Evolutionary conservation across 1,140 invertebrate species (phyloP), one percentile per base, ranked within the genome.

Genomic region (Periplaneta americana): DNA sequence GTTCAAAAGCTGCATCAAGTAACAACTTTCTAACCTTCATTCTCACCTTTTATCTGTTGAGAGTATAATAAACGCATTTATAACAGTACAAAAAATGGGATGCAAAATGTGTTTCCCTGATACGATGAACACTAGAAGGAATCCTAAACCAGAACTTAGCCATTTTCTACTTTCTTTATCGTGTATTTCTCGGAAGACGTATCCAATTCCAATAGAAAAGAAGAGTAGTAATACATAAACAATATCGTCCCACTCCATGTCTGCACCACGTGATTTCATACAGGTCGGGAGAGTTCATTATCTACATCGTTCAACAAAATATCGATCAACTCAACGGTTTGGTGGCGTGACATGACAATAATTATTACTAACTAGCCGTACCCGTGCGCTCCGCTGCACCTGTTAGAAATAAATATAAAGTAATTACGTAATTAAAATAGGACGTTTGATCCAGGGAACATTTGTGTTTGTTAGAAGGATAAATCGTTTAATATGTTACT

Each of bases 131-230:
- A 81, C 81, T 34, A 81, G n/a, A 33, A 81, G 15, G n/a, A 81
- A 31, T 36, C 81, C 81, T 31, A 81, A 32, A 39, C 28, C 35
- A 34, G 81, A 78, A 39, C 35, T 36, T 33, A 35, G 15, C 81
- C 81, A 81, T 35, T 81, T 81, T 75, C 48, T 81, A 31, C n/a
- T n/a, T 18, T 81, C 74, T 81, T 78, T 81, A n/a, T 81, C 75
- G n/a, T 22, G n/a, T 35, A 78, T 34, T 77, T 77, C 33, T 28
- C 74, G 81, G 33, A 81, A 34, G 18, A 78, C 10, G 34, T 81
- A 34, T n/a, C 81, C 81, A 34, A 78, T 33, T 15, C 36, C 75
- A 22, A 81, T 74, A 28, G 35, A 39, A 15, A 78, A 22, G 4
- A 81, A 81, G 4, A 81, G 76, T 36, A 81, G 18, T 22, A 34